Conservation (phyloP, 2,797 vertebrate species). For the Pseudochirops corinnae region DNA sequence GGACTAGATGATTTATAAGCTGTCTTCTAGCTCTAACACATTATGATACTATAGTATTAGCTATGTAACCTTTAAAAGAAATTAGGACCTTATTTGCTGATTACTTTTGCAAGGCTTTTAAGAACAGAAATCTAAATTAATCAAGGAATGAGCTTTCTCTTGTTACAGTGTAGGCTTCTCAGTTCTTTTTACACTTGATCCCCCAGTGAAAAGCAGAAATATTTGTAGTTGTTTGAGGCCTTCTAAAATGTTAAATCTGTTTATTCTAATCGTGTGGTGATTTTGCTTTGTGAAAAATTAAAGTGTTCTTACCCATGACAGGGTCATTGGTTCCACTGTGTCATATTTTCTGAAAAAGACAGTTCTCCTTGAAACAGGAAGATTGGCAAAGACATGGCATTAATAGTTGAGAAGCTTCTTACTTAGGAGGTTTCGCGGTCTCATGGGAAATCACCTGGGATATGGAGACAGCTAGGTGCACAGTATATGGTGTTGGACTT, state of each 20-base stretch:
- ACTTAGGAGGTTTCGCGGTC: not conserved
- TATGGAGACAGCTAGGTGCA: not conserved
- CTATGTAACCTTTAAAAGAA: not conserved
- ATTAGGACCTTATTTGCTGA: constrained; percentile 5
- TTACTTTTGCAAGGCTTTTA: constrained; percentile 55
- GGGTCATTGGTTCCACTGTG: not conserved
- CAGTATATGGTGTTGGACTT: not conserved
- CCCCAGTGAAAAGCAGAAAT: constrained; percentile 18
- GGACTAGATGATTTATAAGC: constrained; percentile 21
- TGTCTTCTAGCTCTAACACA: not conserved
- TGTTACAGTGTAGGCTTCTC: not conserved
- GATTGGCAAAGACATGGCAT: not conserved
- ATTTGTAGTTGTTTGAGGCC: constrained; percentile 4
- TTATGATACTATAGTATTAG: not conserved
- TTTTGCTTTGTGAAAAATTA: constrained; percentile 46
- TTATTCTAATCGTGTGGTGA: constrained; percentile 53
- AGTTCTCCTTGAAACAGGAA: not conserved
- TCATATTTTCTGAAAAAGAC: not conserved
- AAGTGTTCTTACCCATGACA: not conserved
- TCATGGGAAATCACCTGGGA: not conserved
- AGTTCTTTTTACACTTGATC: constrained; percentile 19
- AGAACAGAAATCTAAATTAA: constrained; percentile 24
- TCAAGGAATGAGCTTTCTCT: constrained; percentile 17
- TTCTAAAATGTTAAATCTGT: constrained; percentile 21
- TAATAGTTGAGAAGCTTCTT: not conserved